A percentile compares a stretch with the other conserved stretches of the same genome.
These are phyloP conservation scores for Erythrolamprus reginae DNA, from an alignment of 2,113 vertebrate genomes.

Conservation along the genomic window DNA sequence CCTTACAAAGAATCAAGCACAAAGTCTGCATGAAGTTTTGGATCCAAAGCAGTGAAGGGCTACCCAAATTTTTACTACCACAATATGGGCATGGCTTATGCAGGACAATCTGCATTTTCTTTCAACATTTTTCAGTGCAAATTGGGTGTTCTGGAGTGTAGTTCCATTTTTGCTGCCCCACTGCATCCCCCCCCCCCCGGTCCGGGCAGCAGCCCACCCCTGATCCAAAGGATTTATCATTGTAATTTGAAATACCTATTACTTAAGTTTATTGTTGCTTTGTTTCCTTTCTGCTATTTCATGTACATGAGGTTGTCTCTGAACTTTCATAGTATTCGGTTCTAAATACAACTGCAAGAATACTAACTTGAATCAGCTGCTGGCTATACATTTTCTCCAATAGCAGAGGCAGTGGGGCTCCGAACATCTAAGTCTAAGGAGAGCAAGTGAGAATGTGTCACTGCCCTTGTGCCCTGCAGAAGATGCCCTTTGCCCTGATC, in stretches of 20 bases:
- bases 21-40: background rate
- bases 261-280: background rate
- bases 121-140: too few relatives aligned
- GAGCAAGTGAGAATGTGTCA: background rate
- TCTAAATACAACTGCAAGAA: background rate
- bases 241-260: too few relatives aligned
- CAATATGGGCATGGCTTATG: too few relatives aligned
- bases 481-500: background rate
- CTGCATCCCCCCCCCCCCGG: too few relatives aligned
- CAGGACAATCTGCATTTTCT: too few relatives aligned
- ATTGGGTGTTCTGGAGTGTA: too few relatives aligned
- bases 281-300: background rate
- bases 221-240: background rate
- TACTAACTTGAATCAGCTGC: background rate
- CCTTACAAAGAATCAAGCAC: background rate
- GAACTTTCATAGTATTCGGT: background rate
- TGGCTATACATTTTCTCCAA: background rate
- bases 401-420: background rate
- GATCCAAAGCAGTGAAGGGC: too few relatives aligned
- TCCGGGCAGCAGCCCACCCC: too few relatives aligned
- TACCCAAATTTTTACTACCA: too few relatives aligned
- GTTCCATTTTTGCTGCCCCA: too few relatives aligned
- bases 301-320: background rate
- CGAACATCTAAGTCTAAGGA: background rate
- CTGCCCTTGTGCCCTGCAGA: background rate